Evolutionary conservation across 2,888 invertebrate genomes (phyloP).

Genomic region (Sicus ferrugineus): DNA sequence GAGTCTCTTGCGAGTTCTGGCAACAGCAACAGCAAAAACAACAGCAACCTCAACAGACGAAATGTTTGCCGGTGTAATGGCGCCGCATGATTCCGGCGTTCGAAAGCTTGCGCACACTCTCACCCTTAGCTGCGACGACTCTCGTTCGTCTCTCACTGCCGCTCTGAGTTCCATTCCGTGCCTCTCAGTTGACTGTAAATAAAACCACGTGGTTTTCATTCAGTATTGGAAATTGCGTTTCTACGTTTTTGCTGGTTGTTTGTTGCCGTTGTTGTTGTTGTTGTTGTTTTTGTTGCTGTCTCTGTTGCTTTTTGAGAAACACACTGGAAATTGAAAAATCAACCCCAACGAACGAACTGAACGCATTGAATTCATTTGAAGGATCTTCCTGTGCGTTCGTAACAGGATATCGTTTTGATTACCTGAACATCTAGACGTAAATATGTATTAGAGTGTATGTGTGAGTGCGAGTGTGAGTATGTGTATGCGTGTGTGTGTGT

Average conservation of each 20-base stretch:
- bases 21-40: constrained; percentile 6
- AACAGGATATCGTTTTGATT: constrained; percentile 28
- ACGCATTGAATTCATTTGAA: constrained; percentile 37
- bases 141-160: constrained; percentile 1
- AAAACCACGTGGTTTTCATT: constrained; percentile 45
- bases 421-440: neutral
- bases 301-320: neutral
- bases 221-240: constrained; percentile 43
- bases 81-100: constrained; percentile 54
- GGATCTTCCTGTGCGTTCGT: constrained; percentile 23
- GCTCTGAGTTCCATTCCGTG: neutral
- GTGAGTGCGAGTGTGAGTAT: constrained; percentile 6
- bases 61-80: constrained; percentile 48
- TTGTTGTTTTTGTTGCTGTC: constrained; percentile 20
- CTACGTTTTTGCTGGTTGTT: neutral
- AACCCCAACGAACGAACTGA: constrained; percentile 30
- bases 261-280: constrained; percentile 27
- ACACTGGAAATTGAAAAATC: constrained; percentile 18
- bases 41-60: neutral
- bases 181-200: constrained; percentile 20
- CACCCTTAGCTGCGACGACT: no score
- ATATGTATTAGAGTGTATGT: constrained; percentile 35
- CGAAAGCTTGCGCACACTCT: constrained; percentile 36
- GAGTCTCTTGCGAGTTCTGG: constrained; percentile 31
- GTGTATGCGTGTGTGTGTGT: constrained; percentile 24